phyloP scores from a whole-genome alignment of 2,888 invertebrate species.

The Allacma fusca region DNA sequence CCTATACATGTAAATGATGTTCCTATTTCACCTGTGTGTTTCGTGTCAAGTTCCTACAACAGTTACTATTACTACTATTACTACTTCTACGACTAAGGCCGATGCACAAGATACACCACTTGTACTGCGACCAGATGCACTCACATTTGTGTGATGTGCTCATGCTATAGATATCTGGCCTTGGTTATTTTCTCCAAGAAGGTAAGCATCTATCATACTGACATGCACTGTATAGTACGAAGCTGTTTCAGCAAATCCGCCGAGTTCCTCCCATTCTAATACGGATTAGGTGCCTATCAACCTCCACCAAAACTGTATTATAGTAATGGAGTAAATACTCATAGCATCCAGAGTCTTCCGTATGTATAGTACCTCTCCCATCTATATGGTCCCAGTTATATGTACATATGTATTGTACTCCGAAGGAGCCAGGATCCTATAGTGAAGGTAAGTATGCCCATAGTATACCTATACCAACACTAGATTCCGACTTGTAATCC shows the following conservation, averaged over 20 bases:
- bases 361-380: too few relatives aligned
- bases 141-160: constrained; percentile 16
- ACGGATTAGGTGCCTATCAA: too few relatives aligned
- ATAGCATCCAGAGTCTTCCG: too few relatives aligned
- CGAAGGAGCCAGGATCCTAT: too few relatives aligned
- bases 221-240: not conserved
- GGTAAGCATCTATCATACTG: not conserved
- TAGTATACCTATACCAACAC: too few relatives aligned
- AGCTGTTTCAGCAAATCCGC: not conserved
- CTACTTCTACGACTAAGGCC: constrained; percentile 22
- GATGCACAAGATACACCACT: constrained; percentile 2
- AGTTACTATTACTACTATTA: constrained; percentile 33
- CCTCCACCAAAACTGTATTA: too few relatives aligned
- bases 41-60: constrained; percentile 53
- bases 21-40: constrained; percentile 52
- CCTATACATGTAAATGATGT: constrained; percentile 52
- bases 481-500: not conserved
- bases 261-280: too few relatives aligned
- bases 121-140: not conserved
- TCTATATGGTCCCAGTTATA: too few relatives aligned
- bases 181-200: constrained; percentile 4
- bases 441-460: too few relatives aligned
- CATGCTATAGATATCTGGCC: constrained; percentile 28
- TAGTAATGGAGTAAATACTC: too few relatives aligned
- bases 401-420: too few relatives aligned